Evolutionary conservation across 1,140 invertebrate species (phyloP).

Genomic region (Drosophila tropicalis): DNA sequence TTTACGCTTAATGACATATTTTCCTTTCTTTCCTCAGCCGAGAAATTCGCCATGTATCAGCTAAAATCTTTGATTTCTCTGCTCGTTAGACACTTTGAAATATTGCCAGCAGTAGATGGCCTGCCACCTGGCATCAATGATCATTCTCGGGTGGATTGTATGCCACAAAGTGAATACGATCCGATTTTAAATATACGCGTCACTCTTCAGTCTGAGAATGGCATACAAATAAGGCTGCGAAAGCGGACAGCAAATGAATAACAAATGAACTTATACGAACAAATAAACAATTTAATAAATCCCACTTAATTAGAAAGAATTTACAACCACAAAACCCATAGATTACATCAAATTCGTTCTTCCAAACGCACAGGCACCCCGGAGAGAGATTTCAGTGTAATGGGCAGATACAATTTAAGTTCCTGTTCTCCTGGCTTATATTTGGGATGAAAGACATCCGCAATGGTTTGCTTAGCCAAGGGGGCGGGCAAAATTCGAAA

Average conservation of each 20-base stretch:
- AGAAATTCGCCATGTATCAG: conserved; percentile 84
- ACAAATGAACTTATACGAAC: not conserved
- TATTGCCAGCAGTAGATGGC: conserved; percentile 66
- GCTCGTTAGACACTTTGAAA: conserved; percentile 78
- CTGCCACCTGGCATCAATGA: conserved; percentile 71
- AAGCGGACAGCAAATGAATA: conserved; percentile 38
- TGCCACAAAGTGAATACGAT: conserved; percentile 74
- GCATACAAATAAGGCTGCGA: conserved; percentile 69
- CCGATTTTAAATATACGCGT: conserved; percentile 70
- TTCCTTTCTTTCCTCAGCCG: conserved; percentile 36
- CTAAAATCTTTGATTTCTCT: conserved; percentile 83
- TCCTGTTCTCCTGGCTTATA: conserved; percentile 42
- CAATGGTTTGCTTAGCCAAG: conserved; percentile 38
- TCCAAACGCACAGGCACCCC: conserved; percentile 42
- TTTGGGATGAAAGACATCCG: conserved; percentile 25
- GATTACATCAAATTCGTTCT: conserved; percentile 23
- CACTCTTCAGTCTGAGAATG: conserved; percentile 76
- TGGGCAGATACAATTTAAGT: conserved; percentile 31
- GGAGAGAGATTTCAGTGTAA: conserved; percentile 58
- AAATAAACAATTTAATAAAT: not conserved
- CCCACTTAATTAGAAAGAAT: not conserved
- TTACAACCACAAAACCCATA: not conserved
- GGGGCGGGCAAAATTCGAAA: conserved; percentile 57
- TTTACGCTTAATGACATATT: too few species aligned
- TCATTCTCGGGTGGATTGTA: conserved; percentile 64